phyloP scores from a whole-genome alignment of 2,888 invertebrate species.

The Mythimna pallens region DNA sequence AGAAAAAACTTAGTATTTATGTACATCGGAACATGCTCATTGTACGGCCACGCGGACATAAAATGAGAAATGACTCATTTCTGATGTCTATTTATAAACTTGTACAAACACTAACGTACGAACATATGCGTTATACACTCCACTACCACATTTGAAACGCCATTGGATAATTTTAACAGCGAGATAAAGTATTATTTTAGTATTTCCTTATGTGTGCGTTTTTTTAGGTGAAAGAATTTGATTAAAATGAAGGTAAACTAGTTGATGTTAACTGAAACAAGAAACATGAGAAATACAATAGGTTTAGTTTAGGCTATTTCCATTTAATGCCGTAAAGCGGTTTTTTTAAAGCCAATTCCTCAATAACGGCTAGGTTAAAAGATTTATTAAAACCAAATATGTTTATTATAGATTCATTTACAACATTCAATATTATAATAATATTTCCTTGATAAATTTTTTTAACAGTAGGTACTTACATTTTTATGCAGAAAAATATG shows the following conservation, averaged over 20 bases:
- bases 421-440: no score
- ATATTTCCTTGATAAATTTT: no score
- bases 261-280: slow-evolving; percentile 20
- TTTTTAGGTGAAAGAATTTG: slow-evolving; percentile 17
- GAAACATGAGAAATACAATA: background rate
- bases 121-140: slow-evolving; percentile 28
- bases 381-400: no score
- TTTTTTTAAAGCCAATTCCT: no score
- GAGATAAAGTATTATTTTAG: slow-evolving; percentile 35
- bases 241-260: slow-evolving; percentile 30
- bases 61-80: slow-evolving; percentile 58
- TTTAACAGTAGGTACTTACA: no score
- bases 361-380: no score
- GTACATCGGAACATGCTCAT: slow-evolving; percentile 59
- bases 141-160: slow-evolving; percentile 39
- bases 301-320: background rate
- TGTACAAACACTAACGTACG: slow-evolving; percentile 31
- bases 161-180: slow-evolving; percentile 40
- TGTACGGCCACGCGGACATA: slow-evolving; percentile 50
- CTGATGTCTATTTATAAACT: slow-evolving; percentile 56
- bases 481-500: no score
- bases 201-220: slow-evolving; percentile 21
- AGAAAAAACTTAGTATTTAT: slow-evolving; percentile 47
- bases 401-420: no score
- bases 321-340: no score